Conservation (phyloP, 1,140 invertebrate genomes). For the Drosophila orosa region DNA sequence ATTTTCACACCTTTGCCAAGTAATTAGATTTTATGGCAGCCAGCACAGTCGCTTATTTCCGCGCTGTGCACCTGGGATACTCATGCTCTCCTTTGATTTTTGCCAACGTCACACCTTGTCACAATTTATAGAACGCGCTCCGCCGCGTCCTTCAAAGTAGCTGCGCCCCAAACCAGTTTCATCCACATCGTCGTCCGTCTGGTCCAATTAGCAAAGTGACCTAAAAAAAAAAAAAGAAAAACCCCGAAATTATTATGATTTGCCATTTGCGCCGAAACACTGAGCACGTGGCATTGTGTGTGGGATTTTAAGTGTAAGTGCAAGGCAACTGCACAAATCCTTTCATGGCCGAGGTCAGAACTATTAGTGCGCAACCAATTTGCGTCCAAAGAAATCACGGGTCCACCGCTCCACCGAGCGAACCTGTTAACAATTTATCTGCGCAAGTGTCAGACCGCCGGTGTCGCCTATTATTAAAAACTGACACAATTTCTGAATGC, state of each 20-base stretch:
- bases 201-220: constrained; percentile 69
- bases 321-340: constrained; percentile 69
- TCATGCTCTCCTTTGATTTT: constrained; percentile 10
- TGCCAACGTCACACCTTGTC: constrained; percentile 70
- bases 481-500: constrained; percentile 69
- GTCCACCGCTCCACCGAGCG: constrained; percentile 26
- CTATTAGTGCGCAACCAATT: constrained; percentile 79
- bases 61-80: constrained; percentile 24
- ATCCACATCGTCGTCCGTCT: constrained; percentile 43
- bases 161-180: neutral
- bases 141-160: constrained; percentile 70
- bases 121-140: constrained; percentile 55
- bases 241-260: constrained; percentile 74
- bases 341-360: constrained; percentile 80
- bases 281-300: constrained; percentile 65
- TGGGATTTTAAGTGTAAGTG: constrained; percentile 26
- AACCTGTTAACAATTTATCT: constrained; percentile 75
- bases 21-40: constrained; percentile 46
- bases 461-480: constrained; percentile 67
- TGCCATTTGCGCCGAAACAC: constrained; percentile 48
- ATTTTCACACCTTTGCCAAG: constrained; percentile 65
- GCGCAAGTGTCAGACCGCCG: constrained; percentile 43
- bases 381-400: constrained; percentile 49
- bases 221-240: constrained; percentile 17
- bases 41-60: constrained; percentile 13